Base-by-base conservation (phyloP, 2,888 invertebrate species). In the Drosophila kuntzei region DNA sequence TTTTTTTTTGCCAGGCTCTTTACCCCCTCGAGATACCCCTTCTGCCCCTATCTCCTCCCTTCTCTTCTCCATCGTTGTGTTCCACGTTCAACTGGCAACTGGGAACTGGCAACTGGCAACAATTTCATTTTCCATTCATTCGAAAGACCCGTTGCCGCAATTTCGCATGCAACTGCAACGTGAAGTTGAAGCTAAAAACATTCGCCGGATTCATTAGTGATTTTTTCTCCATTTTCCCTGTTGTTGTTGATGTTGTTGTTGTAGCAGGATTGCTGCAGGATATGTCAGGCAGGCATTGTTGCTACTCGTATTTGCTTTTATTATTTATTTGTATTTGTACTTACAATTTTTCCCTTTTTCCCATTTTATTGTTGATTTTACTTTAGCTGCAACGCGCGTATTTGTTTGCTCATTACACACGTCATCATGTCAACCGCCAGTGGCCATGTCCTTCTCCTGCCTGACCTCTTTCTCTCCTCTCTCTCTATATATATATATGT, bases 361-460 rank as follows among this genome's bases (percentile, higher is more conserved):
- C 14, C 4, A 3, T 22, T 27, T 18, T 20, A 2, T 25, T 51
- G 22, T 36, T 37, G 37, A 37, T 47, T 50, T 41, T 49, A 12
- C 50, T 46, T 34, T 60, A 22, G 43, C 59, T 79, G 79, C 75
- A 68, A 63, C 68, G 60, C 66, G 78, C 66, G 83, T 76, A 76
- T 87, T 87, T 84, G 87, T 87, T 84, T 87, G 79, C 87, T 84
- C 84, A 84, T 84, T 84, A 84, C 84, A 87, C 84, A 87, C 87
- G 84, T 84, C 83, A 83, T 71, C 87, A 87, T 84, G 84, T 87
- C 87, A 84, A 83, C 71, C 87, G 78, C 71, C 85, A 80, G 78
- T 66, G 63, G 80, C 78, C 67, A 78, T 76, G 80, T 70, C 76
- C 69, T 57, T 27, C 46, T 62, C 20, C 3, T 4, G 8, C 11